Evolutionary conservation across 1,140 invertebrate species (phyloP).

Genomic region (Lordiphosa stackelbergi): DNA sequence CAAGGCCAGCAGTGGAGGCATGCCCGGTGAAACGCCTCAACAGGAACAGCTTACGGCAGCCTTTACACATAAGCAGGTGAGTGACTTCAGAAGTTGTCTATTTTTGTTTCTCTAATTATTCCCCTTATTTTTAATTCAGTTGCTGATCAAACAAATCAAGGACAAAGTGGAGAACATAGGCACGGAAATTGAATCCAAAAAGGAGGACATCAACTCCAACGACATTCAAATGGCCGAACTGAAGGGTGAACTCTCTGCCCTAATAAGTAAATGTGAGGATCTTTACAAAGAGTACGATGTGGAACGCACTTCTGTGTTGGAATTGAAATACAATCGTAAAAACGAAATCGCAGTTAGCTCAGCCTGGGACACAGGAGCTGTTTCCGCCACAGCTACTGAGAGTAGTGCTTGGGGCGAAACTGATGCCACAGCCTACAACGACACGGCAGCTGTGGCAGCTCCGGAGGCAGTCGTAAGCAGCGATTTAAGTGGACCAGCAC

Average conservation of each 20-base stretch:
- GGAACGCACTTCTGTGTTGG: constrained; percentile 79
- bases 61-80: constrained; percentile 74
- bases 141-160: constrained; percentile 90
- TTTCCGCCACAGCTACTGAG: constrained; percentile 9
- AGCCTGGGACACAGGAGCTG: constrained; percentile 73
- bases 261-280: constrained; percentile 80
- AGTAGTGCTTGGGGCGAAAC: constrained; percentile 78
- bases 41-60: constrained; percentile 71
- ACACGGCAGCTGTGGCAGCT: constrained; percentile 37
- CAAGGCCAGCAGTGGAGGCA: constrained; percentile 28
- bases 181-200: constrained; percentile 85
- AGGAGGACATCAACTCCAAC: constrained; percentile 89
- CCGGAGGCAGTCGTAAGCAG: constrained; percentile 25
- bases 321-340: constrained; percentile 79
- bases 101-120: too few species aligned
- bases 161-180: constrained; percentile 85
- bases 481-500: constrained; percentile 70
- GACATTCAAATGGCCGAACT: constrained; percentile 86
- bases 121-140: constrained; percentile 4
- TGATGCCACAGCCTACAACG: constrained; percentile 41
- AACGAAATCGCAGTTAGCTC: constrained; percentile 69
- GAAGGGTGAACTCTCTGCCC: constrained; percentile 78
- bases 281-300: constrained; percentile 80
- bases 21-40: constrained; percentile 37
- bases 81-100: too few species aligned